Conservation (phyloP, 2,797 vertebrate genomes). For the Petrocephalus schoutedeni region DNA sequence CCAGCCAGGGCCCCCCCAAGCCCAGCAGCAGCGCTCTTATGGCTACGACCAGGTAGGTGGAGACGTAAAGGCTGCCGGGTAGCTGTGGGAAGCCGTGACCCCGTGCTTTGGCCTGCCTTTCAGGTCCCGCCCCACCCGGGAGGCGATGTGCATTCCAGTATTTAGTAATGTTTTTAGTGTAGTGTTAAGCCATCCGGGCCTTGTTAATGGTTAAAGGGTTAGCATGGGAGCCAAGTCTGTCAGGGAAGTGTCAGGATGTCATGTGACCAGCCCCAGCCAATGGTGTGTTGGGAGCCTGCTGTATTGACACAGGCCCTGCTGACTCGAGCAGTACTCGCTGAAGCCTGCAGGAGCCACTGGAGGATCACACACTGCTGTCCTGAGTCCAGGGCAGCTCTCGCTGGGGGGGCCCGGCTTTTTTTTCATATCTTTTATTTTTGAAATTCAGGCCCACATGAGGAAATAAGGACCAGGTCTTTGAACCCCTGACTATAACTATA, state of each 20-base stretch:
- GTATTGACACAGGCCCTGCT: background rate
- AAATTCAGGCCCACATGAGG: constrained; percentile 77
- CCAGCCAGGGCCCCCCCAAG: constrained; percentile 89
- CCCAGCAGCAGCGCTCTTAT: constrained; percentile 92
- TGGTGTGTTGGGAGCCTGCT: background rate
- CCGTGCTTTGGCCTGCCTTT: background rate
- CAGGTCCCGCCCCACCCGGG: background rate
- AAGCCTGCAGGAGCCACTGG: background rate
- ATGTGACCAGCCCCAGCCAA: background rate
- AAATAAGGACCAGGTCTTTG: constrained; percentile 72
- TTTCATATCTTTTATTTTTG: constrained; percentile 73
- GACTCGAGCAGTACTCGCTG: constrained; percentile 10
- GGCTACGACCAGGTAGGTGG: constrained; percentile 92
- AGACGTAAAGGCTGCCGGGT: background rate
- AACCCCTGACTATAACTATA: constrained; percentile 76
- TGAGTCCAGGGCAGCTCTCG: constrained; percentile 61
- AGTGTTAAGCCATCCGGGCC: background rate
- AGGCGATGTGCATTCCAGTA: background rate
- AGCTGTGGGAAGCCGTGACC: background rate
- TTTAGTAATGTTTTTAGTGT: background rate
- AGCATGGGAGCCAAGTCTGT: background rate
- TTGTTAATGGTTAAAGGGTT: background rate
- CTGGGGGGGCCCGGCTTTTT: constrained; percentile 63
- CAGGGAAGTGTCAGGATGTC: background rate
- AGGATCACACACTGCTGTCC: background rate